Evolutionary conservation across 2,113 vertebrate genomes (phyloP), one percentile per base, ranked within the genome.

Genomic region (Myotis yumanensis): DNA sequence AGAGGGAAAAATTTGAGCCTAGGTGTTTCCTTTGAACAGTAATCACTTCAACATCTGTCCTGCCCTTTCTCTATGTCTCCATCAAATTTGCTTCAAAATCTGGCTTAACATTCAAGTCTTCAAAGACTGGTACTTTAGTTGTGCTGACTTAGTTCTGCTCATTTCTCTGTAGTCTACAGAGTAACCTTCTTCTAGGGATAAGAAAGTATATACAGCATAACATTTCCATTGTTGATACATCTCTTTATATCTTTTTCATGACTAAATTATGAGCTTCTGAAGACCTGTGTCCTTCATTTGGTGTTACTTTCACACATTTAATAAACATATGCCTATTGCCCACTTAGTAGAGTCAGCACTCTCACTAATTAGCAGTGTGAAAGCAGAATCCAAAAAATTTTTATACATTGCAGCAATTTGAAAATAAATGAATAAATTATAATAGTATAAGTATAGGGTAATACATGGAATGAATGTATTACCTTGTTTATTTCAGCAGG

Each of bases 341-440:
- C 35, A 77, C 37, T 37, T 12, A 57, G 7, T 12, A 35, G 30
- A 51, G 8, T 32, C 5, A 72, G n/a, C n/a, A 62, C 22, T 69
- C 28, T 77, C 46, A 71, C 32, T 71, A 48, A 82, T 3, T 5
- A 20, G n/a, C 23, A 83, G 23, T 71, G 1, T 8, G 22, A 35
- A 93, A 93, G n/a, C 5, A 59, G 80, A 91, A 82, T 46, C 32
- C 23, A 82, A 71, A 14, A 35, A 25, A 51, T 62, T 68, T 93
- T 88, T 82, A 72, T 68, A 66, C 46, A 90, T 51, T 59, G 28
- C 12, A 73, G 46, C 25, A 71, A 92, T 59, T 32, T 72, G 30
- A 83, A 94, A 93, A 94, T 59, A 95, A 96, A 35, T 88, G 37
- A 88, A 85, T 86, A 83, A 18, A n/a, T 72, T 95, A 91, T 48